A percentile compares a stretch with the other conserved stretches of the same genome.
Evolutionary conservation across 2,888 invertebrate genomes (phyloP).

Genomic region (Cheilosia soror): DNA sequence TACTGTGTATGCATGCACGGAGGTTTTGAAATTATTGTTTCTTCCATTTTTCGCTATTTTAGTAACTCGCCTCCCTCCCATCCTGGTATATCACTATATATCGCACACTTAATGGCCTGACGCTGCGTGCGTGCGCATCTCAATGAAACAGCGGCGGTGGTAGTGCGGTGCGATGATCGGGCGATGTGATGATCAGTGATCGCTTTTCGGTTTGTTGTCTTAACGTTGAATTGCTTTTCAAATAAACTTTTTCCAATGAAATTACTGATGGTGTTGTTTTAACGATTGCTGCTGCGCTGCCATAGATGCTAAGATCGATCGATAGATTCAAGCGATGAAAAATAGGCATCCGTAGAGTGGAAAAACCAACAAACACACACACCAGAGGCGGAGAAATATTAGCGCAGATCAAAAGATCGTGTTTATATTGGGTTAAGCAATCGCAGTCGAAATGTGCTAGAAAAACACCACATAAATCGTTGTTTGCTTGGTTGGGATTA

Average conservation of each 20-base stretch:
- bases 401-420: conserved; percentile 72
- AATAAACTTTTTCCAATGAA: conserved; percentile 69
- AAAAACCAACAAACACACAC: conserved; percentile 29
- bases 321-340: conserved; percentile 39
- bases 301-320: conserved; percentile 40
- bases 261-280: conserved; percentile 66
- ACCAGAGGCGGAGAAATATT: conserved; percentile 61
- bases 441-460: conserved; percentile 70
- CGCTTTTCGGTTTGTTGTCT: conserved; percentile 65
- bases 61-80: conserved; percentile 10
- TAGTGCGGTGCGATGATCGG: conserved; percentile 1
- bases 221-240: conserved; percentile 70
- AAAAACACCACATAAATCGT: conserved; percentile 67
- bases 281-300: conserved; percentile 24
- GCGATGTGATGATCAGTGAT: conserved; percentile 46
- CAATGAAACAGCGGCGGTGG: conserved; percentile 43
- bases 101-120: conserved; percentile 64
- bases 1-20: neutral
- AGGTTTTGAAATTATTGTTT: conserved; percentile 53
- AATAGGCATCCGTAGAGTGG: conserved; percentile 20
- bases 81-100: conserved; percentile 22
- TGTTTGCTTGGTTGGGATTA: conserved; percentile 26
- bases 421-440: conserved; percentile 75
- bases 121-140: conserved; percentile 58
- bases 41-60: conserved; percentile 40